A percentile compares a stretch with the other conserved stretches of the same genome.
Conservation (phyloP, 2,797 vertebrate genomes). For the Eurystomus glaucurus region DNA sequence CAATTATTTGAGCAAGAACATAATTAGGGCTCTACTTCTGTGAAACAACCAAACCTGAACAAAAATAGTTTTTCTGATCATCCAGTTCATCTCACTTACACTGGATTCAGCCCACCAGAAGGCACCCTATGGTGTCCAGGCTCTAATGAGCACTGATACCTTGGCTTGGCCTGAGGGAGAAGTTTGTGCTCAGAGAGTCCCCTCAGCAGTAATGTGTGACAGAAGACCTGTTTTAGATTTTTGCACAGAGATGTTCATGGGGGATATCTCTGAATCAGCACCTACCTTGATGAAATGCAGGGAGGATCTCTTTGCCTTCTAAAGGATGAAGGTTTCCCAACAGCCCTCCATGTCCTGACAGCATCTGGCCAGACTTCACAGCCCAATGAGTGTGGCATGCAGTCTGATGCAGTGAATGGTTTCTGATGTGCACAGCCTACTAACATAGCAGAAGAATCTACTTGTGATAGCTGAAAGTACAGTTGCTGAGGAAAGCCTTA, state of each 20-base stretch:
- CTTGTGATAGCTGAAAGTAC: background rate
- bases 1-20: background rate
- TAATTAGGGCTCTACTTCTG: background rate
- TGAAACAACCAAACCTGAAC: background rate
- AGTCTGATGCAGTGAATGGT: fast-evolving
- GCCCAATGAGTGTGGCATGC: background rate
- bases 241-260: background rate
- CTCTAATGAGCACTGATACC: background rate
- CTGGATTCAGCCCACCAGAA: background rate
- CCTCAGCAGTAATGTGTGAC: background rate
- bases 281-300: background rate
- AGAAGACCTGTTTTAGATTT: background rate
- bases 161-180: background rate
- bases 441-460: background rate
- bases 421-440: background rate
- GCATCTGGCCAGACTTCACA: background rate
- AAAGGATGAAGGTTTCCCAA: background rate
- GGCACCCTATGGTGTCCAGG: background rate
- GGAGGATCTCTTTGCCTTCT: background rate
- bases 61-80: background rate
- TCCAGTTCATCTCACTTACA: background rate
- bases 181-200: background rate
- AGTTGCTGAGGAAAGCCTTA: background rate
- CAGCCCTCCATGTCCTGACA: background rate
- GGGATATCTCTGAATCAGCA: background rate